Evolutionary conservation across 2,797 vertebrate genomes (phyloP).

Genomic region (Tachyglossus aculeatus): DNA sequence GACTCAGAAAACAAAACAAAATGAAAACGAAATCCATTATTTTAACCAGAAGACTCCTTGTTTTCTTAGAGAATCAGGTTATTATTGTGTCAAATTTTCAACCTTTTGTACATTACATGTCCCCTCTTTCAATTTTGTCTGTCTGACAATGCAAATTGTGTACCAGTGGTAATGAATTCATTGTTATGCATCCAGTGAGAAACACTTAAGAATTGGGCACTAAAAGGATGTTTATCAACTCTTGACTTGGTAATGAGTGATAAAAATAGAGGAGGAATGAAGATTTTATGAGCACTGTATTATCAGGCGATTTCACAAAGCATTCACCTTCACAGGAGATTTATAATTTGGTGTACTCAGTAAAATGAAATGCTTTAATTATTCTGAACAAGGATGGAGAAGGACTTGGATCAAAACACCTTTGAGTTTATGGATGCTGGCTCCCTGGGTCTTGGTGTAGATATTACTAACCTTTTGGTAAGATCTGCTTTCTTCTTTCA

Average conservation of each 20-base stretch:
- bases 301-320: constrained; percentile 73
- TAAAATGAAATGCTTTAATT: constrained; percentile 70
- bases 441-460: constrained; percentile 74
- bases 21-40: constrained; percentile 29
- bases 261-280: constrained; percentile 74
- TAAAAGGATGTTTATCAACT: constrained; percentile 83
- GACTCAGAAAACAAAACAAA: constrained; percentile 47
- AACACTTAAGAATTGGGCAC: constrained; percentile 85
- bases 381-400: constrained; percentile 69
- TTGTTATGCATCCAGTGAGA: constrained; percentile 82
- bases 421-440: constrained; percentile 66
- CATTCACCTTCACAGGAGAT: constrained; percentile 68
- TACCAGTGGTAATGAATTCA: constrained; percentile 82
- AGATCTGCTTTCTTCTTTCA: constrained; percentile 86
- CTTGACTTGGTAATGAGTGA: constrained; percentile 80
- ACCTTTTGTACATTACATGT: constrained; percentile 76
- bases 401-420: constrained; percentile 68
- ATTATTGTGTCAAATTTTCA: constrained; percentile 70
- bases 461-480: constrained; percentile 77
- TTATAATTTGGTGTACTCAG: constrained; percentile 74
- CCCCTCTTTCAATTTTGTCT: constrained; percentile 75
- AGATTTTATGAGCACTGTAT: constrained; percentile 70
- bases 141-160: constrained; percentile 81
- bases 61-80: constrained; percentile 74
- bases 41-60: constrained; percentile 61